These are phyloP conservation scores for Phyllostomus hastatus DNA, from an alignment of 2,113 vertebrate species.

Conservation along the genomic window DNA sequence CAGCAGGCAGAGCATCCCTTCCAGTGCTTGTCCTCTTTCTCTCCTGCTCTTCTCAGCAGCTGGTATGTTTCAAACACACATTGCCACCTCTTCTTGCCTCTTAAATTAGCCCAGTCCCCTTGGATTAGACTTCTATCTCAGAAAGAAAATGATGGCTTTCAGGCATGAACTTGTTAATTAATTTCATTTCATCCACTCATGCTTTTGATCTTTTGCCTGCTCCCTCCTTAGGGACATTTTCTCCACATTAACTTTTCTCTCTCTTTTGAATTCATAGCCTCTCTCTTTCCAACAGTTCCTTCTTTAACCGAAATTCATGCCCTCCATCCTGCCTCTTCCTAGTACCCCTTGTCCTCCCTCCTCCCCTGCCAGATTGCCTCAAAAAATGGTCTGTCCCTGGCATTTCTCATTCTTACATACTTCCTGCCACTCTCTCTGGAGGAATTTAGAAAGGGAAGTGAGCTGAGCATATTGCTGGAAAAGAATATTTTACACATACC, in stretches of 20 bases:
- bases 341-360: background rate
- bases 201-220: slow-evolving; percentile 54
- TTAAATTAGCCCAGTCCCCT: background rate
- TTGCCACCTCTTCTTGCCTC: background rate
- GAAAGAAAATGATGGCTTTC: slow-evolving; percentile 41
- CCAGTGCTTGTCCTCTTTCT: background rate
- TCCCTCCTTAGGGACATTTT: slow-evolving; percentile 41
- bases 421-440: background rate
- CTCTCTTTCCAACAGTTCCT: background rate
- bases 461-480: background rate
- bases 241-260: slow-evolving; percentile 45
- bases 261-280: background rate
- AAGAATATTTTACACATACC: background rate
- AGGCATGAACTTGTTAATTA: slow-evolving; percentile 59
- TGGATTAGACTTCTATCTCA: slow-evolving; percentile 5
- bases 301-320: background rate
- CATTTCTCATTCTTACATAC: background rate
- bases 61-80: background rate
- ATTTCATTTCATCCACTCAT: slow-evolving; percentile 59
- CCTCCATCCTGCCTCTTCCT: background rate
- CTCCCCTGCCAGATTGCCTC: background rate
- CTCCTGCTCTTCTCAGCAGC: background rate
- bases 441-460: background rate
- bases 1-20: background rate
- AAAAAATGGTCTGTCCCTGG: background rate